Conservation (phyloP, 2,888 invertebrate genomes). For the Drosophila quinaria region DNA sequence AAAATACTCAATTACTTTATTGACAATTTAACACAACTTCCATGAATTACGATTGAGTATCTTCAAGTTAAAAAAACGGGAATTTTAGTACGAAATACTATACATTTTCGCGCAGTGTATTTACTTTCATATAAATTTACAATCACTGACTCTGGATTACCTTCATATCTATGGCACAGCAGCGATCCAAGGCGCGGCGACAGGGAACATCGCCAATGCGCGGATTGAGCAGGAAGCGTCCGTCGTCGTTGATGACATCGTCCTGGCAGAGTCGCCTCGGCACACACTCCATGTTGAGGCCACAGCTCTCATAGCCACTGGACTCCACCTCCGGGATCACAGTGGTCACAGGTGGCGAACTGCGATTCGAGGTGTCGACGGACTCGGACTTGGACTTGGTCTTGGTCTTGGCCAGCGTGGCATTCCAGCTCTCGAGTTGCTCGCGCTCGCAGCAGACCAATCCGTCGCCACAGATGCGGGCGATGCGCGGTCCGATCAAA, state of each 20-base stretch:
- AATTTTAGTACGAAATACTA: neutral
- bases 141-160: slow-evolving; percentile 25
- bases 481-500: slow-evolving; percentile 49
- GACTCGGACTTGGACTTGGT: no score
- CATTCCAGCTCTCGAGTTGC: slow-evolving; percentile 61
- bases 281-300: slow-evolving; percentile 65
- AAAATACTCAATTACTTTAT: no score
- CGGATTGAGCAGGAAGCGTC: slow-evolving; percentile 47
- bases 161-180: slow-evolving; percentile 53
- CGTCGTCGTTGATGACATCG: slow-evolving; percentile 58
- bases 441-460: slow-evolving; percentile 56
- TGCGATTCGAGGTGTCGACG: neutral
- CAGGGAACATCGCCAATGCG: slow-evolving; percentile 50
- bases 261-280: slow-evolving; percentile 59
- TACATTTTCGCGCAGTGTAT: neutral
- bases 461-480: slow-evolving; percentile 39
- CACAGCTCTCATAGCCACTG: slow-evolving; percentile 61
- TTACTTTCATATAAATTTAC: neutral
- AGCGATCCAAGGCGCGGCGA: slow-evolving; percentile 42
- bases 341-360: neutral
- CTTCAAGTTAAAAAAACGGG: no score
- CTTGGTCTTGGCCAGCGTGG: neutral
- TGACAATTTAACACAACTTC: no score
- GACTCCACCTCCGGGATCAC: slow-evolving; percentile 11
- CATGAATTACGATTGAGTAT: no score